phyloP scores from a whole-genome alignment of 92 coral and sea anemone species.

The Plumapathes pennacea region DNA sequence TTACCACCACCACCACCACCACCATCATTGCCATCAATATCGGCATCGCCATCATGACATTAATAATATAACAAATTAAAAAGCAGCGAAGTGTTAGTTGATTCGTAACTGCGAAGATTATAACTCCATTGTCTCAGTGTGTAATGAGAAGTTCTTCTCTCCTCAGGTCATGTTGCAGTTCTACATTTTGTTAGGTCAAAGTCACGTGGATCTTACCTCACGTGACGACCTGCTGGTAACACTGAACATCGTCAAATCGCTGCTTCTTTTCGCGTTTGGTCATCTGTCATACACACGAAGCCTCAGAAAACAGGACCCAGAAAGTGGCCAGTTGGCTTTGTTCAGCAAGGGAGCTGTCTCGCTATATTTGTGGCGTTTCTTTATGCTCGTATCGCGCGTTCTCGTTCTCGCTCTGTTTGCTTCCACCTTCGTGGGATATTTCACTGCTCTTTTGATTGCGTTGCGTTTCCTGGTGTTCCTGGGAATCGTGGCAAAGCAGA shows the following conservation, averaged over 20 bases:
- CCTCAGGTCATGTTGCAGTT: slow-evolving; percentile 26
- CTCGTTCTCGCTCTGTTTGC: slow-evolving; percentile 53
- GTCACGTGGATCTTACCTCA: slow-evolving; percentile 8
- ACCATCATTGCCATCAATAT: too few species aligned
- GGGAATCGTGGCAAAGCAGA: slow-evolving; percentile 16
- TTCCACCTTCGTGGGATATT: slow-evolving; percentile 28
- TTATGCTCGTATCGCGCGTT: slow-evolving; percentile 47
- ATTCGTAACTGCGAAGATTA: too few species aligned
- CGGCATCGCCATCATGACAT: too few species aligned
- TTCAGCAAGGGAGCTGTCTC: slow-evolving; percentile 10
- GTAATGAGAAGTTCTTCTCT: too few species aligned
- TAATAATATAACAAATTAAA: too few species aligned
- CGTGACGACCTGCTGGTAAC: slow-evolving; percentile 30
- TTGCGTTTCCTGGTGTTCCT: slow-evolving; percentile 20
- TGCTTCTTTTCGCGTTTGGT: slow-evolving; percentile 20
- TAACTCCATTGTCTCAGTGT: too few species aligned
- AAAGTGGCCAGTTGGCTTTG: slow-evolving; percentile 20
- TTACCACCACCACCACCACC: too few species aligned
- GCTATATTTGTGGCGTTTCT: slow-evolving; percentile 41
- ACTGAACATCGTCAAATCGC: slow-evolving; percentile 29
- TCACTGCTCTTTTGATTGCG: slow-evolving; percentile 15
- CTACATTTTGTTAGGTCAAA: slow-evolving; percentile 22
- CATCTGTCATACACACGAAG: slow-evolving; percentile 15
- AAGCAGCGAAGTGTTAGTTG: too few species aligned
- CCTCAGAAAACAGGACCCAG: slow-evolving; percentile 3